Percentiles rank a stretch among this genome's conserved stretches.
These are phyloP conservation scores for Drosophila antonietae DNA, from an alignment of 2,888 invertebrate species.

Conservation along the genomic window DNA sequence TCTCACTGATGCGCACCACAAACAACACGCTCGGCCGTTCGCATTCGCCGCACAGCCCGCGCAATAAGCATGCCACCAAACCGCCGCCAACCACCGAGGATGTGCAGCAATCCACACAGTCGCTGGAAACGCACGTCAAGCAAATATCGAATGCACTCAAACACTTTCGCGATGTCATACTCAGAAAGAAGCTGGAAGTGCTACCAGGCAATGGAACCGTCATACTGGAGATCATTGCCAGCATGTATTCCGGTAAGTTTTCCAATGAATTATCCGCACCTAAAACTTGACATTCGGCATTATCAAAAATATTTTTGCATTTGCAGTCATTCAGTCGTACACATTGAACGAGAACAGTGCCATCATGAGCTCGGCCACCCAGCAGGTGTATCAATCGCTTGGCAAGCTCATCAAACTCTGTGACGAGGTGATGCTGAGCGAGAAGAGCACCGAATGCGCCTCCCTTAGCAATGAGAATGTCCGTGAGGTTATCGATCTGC, in stretches of 20 bases:
- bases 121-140: conserved; percentile 91
- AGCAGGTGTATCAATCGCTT: conserved; percentile 93
- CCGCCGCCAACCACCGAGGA: conserved; percentile 85
- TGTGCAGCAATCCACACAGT: conserved; percentile 88
- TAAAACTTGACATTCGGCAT: too few species aligned
- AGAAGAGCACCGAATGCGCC: conserved; percentile 84
- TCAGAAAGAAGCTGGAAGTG: conserved; percentile 96
- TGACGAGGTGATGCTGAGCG: conserved; percentile 93
- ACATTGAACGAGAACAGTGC: conserved; percentile 84
- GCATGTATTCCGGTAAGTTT: conserved; percentile 89
- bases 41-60: conserved; percentile 88
- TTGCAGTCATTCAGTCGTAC: conserved; percentile 82
- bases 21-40: conserved; percentile 86
- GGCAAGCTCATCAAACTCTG: conserved; percentile 95
- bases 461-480: conserved; percentile 87
- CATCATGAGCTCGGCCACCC: conserved; percentile 89
- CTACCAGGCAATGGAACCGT: conserved; percentile 97
- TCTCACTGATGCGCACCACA: conserved; percentile 95
- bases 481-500: conserved; percentile 88
- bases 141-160: conserved; percentile 91
- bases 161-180: conserved; percentile 96
- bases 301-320: too few species aligned
- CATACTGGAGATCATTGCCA: conserved; percentile 95
- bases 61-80: conserved; percentile 85
- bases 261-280: too few species aligned